phyloP scores from a whole-genome alignment of 2,113 vertebrate species.

The Regulus satrapa region DNA sequence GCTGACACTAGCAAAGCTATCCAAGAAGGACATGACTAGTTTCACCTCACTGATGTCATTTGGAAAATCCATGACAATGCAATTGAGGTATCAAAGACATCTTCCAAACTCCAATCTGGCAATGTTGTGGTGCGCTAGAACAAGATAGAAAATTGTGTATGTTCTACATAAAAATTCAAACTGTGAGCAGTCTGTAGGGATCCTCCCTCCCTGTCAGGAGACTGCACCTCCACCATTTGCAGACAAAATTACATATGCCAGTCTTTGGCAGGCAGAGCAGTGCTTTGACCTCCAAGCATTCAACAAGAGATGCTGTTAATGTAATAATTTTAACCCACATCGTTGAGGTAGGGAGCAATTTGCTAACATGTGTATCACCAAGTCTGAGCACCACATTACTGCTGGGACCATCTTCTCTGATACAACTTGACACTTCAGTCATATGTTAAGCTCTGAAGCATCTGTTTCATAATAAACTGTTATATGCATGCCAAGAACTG shows the following conservation, averaged over 20 bases:
- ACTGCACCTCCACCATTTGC: not conserved
- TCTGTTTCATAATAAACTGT: constrained; percentile 45
- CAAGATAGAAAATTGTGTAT: not conserved
- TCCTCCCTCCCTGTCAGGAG: not conserved
- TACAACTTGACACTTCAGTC: constrained; percentile 39
- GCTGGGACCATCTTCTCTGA: not conserved
- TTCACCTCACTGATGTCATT: not conserved
- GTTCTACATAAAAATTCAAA: not conserved
- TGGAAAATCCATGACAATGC: not conserved
- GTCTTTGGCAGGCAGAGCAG: not conserved
- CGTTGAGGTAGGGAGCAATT: not conserved
- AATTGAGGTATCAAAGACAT: not conserved
- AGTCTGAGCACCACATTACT: not conserved
- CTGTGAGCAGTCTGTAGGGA: not conserved
- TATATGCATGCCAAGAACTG: constrained; percentile 47
- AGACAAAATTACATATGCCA: not conserved
- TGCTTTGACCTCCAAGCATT: not conserved
- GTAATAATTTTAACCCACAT: not conserved
- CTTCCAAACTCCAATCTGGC: not conserved
- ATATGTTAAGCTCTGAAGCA: constrained; percentile 33
- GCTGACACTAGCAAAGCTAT: not conserved
- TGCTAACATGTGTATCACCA: not conserved
- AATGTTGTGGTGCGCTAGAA: fast-evolving
- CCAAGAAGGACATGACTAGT: not conserved
- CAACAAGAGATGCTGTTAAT: not conserved